Base-by-base conservation (phyloP, 23 tunicate genomes). In the Styela clava region DNA sequence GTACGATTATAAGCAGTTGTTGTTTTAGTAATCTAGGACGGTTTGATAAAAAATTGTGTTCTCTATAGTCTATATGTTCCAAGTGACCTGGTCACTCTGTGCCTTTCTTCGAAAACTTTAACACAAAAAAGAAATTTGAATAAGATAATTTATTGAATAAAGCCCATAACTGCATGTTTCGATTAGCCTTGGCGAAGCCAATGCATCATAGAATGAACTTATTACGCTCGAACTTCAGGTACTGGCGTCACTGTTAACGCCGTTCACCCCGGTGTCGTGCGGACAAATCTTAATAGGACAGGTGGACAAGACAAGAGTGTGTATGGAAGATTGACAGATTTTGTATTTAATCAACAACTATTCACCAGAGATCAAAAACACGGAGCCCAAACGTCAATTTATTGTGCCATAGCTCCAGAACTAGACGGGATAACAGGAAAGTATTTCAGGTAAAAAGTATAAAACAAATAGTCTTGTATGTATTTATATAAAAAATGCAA, bases 201-300 rank as follows among this genome's bases (percentile, higher is more conserved):
- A n/a, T n/a, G n/a, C n/a, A n/a, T n/a, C n/a, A n/a, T n/a, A n/a
- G n/a, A n/a, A n/a, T n/a, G n/a, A n/a, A n/a, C n/a, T n/a, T n/a
- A n/a, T n/a, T n/a, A n/a, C n/a, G n/a, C n/a, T n/a, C n/a, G n/a
- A n/a, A n/a, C n/a, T n/a, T n/a, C n/a, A 91, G 97, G 91, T 36
- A 86, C 88, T 18, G 88, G 88, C 12, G 88, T 92, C 0, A 87
- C 97, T 24, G 69, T 85, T 74, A 92, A 92, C 68, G 36, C 76
- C 20, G 26, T 92, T 35, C 97, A 92, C 73, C 97, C 97, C 31
- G 97, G 97, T 12, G 76, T 92, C 23, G 90, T 92, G 5, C 62
- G 52, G 25, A 92, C 97, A 31, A 82, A 86, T 23, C 74, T 92
- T 28, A 79, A 86, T 24, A 64, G 97, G 24, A 44, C 27, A 52